Evolutionary conservation across 2,888 invertebrate genomes (phyloP).

Genomic region (Hylaea fasciaria): DNA sequence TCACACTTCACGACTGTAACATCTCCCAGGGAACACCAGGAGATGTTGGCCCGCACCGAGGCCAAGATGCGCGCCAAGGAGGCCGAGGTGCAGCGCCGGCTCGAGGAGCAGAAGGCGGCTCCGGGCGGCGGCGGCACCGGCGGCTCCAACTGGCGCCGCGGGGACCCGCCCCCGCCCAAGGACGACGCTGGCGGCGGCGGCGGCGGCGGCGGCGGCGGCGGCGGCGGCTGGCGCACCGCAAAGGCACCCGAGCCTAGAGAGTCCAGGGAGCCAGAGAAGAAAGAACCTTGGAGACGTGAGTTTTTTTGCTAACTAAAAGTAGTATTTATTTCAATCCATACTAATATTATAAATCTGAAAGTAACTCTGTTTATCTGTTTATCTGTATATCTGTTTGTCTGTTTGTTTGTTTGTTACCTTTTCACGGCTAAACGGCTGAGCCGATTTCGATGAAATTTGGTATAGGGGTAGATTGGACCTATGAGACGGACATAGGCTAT

Average conservation of each 20-base stretch:
- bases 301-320: too few relatives aligned
- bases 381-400: too few relatives aligned
- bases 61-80: constrained; percentile 88
- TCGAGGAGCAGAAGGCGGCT: constrained; percentile 71
- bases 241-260: constrained; percentile 53
- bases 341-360: neutral
- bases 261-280: constrained; percentile 56
- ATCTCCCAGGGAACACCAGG: constrained; percentile 85
- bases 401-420: too few relatives aligned
- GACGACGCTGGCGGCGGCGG: constrained; percentile 35
- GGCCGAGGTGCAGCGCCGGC: constrained; percentile 88
- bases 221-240: constrained; percentile 47
- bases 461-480: too few relatives aligned
- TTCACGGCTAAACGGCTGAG: too few relatives aligned
- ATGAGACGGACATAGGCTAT: too few relatives aligned
- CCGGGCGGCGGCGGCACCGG: constrained; percentile 43
- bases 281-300: constrained; percentile 67
- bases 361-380: neutral
- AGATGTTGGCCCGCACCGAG: constrained; percentile 87
- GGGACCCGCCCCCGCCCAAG: constrained; percentile 46
- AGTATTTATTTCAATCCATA: neutral
- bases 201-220: constrained; percentile 48
- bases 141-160: constrained; percentile 63
- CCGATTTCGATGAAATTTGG: too few relatives aligned
- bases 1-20: too few relatives aligned